Evolutionary conservation across 1,140 invertebrate genomes (phyloP), one percentile per base, ranked within the genome.

Genomic region (Calycopis cecrops): DNA sequence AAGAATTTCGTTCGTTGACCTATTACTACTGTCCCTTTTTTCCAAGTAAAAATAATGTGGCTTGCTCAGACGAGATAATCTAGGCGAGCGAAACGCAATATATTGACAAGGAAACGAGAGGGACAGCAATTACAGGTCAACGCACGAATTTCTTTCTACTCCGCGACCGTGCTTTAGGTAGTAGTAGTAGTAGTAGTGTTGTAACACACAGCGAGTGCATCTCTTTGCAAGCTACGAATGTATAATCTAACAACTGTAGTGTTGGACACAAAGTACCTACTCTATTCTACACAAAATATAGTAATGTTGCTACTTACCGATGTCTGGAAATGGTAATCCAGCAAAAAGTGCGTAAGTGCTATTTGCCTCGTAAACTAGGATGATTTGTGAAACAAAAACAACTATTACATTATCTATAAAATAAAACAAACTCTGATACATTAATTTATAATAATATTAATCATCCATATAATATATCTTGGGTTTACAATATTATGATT

Each of bases 371-470:
- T 11, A 21, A 18, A 18, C 35, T 51, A 38, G 35, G 18, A 37
- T 21, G 34, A 51, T n/a, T 35, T 38, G 34, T 51, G 49, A 35
- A 51, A 9, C 40, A 16, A 16, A 44, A 44, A 17, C 38, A 28
- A 6, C 21, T 28, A 28, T 28, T 28, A 28, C 21, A 3, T 28
- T 28, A 28, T 28, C 21, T 28, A 40, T 40, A 1, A 40, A 44
- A 44, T 44, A 17, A 44, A 44, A 44, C 40, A 9, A 44, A 44
- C 16, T 16, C 17, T 44, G 17, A 44, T 17, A 44, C 14, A 16
- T 44, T 44, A 44, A 44, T 44, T 44, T 44, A 44, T 44, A 44
- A 44, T 44, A 44, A 44, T 44, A 2, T 16, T 44, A 42, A 10
- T 28, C 21, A 28, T 28, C 21, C 21, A 28, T 37, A 37, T 17